Base-by-base conservation (phyloP, 2,113 vertebrate species). In the Ammospiza caudacuta region DNA sequence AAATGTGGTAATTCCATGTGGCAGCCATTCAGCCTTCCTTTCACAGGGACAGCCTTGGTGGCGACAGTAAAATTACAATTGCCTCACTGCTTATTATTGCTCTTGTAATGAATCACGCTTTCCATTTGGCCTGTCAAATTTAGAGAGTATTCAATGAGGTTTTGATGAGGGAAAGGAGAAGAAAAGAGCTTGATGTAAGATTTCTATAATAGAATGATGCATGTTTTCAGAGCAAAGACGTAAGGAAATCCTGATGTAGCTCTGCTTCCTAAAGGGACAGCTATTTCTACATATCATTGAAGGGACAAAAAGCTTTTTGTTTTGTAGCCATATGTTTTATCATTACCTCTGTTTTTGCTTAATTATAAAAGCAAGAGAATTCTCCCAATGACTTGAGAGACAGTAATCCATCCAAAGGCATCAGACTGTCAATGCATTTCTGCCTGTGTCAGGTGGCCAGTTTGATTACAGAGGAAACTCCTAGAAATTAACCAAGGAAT, bases 101-200 rank as follows among this genome's bases (percentile, higher is more conserved):
- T 75, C 52, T 81, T 78, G 27, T 43, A 79, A 69, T 90, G 78
- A 90, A 76, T 87, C 83, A 62, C 0, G 1, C 52, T 87, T 90
- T 61, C 66, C 66, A 25, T 77, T 91, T 89, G 77, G 15, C 72
- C 52, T 97, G 87, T 90, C 83, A 87, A 52, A 75, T 94, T 87
- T 74, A 87, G 51, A 13, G 70, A 83, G 31, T 25, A 37, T 46
- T 90, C 44, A 49, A 9, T 93, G 59, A 84, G 75, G 69, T 81
- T 89, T 67, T 28, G 24, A 23, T 81, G 61, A 81, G 64, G 49
- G 72, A 70, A 73, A 77, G 43, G 35, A 74, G 49, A 37, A 75
- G 55, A 52, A 55, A 39, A 9, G 16, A 47, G 16, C 55, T 55
- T 70, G 68, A 83, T 1, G 4, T 80, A 44, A 20, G 76, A 14